Conservation (phyloP, 37 sponge, comb jelly and placozoan genomes). For the Cladorhizidae sp. region DNA sequence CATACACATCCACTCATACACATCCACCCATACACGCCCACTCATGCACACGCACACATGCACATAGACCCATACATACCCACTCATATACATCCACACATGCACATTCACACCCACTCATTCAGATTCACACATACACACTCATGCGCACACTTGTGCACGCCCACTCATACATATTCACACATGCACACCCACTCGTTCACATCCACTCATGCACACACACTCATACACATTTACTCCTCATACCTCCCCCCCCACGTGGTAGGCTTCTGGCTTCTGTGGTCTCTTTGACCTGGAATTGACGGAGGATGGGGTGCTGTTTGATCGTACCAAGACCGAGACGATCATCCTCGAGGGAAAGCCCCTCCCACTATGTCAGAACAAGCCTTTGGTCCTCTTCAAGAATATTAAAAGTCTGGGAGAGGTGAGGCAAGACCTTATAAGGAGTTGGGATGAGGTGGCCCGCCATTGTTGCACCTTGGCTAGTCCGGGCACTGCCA, state of each 20-base stretch:
- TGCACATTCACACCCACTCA: background rate
- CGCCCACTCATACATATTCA: background rate
- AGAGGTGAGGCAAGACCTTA: conserved; percentile 41
- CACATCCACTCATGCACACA: background rate
- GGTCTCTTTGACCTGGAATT: background rate
- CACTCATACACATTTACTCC: background rate
- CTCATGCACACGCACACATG: background rate
- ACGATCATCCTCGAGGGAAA: conserved; percentile 4
- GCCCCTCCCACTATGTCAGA: conserved; percentile 13
- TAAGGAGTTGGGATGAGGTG: too few relatives aligned
- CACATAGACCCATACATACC: background rate
- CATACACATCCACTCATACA: background rate
- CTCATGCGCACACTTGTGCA: background rate
- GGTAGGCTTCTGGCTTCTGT: conserved; percentile 8
- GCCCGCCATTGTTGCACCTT: too few relatives aligned
- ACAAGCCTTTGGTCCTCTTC: conserved; percentile 25
- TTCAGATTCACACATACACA: background rate
- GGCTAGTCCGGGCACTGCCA: too few relatives aligned
- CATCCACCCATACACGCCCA: background rate
- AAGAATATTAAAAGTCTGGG: conserved; percentile 42
- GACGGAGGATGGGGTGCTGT: background rate
- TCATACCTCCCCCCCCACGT: background rate
- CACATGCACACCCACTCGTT: background rate
- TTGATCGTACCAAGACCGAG: conserved; percentile 1
- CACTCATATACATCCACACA: background rate